Conservation (phyloP, 1,140 invertebrate genomes). For the Sogatella furcifera region DNA sequence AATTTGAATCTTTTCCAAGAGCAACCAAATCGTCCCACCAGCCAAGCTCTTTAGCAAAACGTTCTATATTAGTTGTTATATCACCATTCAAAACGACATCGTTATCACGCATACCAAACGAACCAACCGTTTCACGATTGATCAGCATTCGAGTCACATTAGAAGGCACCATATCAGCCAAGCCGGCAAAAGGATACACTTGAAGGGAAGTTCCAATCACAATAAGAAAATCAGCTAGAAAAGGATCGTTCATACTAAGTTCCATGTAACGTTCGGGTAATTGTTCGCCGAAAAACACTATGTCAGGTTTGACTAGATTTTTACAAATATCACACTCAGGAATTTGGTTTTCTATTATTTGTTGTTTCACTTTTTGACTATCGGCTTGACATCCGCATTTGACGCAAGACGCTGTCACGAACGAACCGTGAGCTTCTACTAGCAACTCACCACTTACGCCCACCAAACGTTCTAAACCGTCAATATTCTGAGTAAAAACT, state of each 20-base stretch:
- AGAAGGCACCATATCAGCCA: slow-evolving; percentile 62
- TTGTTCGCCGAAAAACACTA: slow-evolving; percentile 87
- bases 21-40: slow-evolving; percentile 3
- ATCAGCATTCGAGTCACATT: slow-evolving; percentile 70
- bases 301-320: slow-evolving; percentile 81
- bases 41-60: slow-evolving; percentile 1
- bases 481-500: slow-evolving; percentile 88
- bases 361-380: slow-evolving; percentile 72
- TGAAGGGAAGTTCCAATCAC: slow-evolving; percentile 85
- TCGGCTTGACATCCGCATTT: slow-evolving; percentile 58
- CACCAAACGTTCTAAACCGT: slow-evolving; percentile 76
- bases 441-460: slow-evolving; percentile 75
- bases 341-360: slow-evolving; percentile 57
- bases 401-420: slow-evolving; percentile 76
- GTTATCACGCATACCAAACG: not conserved
- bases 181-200: slow-evolving; percentile 89
- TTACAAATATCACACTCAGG: slow-evolving; percentile 62
- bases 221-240: slow-evolving; percentile 79
- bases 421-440: slow-evolving; percentile 88
- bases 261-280: slow-evolving; percentile 65
- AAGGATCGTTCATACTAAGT: slow-evolving; percentile 59
- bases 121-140: slow-evolving; percentile 64
- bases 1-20: not conserved
- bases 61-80: not conserved
- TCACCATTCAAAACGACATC: slow-evolving; percentile 1